A percentile compares a stretch with the other conserved stretches of the same genome.
phyloP scores from a whole-genome alignment of 2,888 invertebrate species.

The Apotomis capreana region DNA sequence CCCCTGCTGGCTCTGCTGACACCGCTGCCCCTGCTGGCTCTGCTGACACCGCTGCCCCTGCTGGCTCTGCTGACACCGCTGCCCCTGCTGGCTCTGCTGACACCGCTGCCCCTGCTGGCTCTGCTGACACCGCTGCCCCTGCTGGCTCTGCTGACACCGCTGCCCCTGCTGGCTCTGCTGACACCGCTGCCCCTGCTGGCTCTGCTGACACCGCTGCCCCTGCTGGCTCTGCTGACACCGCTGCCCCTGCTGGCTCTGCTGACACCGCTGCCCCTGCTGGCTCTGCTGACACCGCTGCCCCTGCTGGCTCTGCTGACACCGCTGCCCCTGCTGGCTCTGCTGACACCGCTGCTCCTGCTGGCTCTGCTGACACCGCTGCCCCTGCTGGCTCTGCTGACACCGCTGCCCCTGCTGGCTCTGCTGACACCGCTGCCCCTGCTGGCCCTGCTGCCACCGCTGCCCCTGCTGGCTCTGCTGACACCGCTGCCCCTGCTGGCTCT shows the following conservation, averaged over 20 bases:
- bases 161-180: neutral
- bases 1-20: conserved; percentile 8
- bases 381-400: neutral
- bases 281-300: conserved; percentile 11
- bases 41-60: neutral
- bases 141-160: neutral
- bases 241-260: neutral
- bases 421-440: conserved; percentile 9
- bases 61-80: conserved; percentile 2
- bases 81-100: conserved; percentile 9
- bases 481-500: conserved; percentile 2
- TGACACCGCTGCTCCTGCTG: neutral
- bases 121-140: neutral
- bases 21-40: neutral
- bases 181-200: neutral
- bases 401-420: neutral
- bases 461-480: neutral
- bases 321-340: conserved; percentile 7
- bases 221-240: conserved; percentile 1
- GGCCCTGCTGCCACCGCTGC: conserved; percentile 5
- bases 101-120: conserved; percentile 7
- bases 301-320: neutral
- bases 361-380: neutral
- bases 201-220: neutral
- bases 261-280: neutral